Base-by-base conservation (phyloP, 2,113 vertebrate genomes). In the Colossoma macropomum region DNA sequence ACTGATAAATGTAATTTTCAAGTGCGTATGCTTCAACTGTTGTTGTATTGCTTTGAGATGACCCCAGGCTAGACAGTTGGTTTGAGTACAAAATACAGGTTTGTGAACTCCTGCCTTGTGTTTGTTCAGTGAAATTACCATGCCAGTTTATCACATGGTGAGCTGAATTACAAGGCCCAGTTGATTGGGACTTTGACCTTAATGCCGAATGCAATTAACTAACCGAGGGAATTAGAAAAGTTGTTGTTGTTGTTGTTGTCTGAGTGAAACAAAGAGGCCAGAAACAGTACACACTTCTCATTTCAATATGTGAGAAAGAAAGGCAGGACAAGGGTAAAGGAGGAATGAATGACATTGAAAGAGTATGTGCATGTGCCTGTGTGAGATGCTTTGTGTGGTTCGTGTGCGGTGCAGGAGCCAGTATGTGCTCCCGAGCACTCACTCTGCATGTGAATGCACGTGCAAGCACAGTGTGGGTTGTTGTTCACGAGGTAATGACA, bases 111-210 rank as follows among this genome's bases (percentile, higher is more conserved):
- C 32, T 45, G 25, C 52, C 6, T 63, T 77, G 66, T 81, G 60
- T 82, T 85, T 79, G 76, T 85, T 78, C 23, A 77, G 69, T 76
- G 68, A 65, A 79, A 84, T 73, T 84, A 66, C 63, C 68, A 52
- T 28, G 21, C 69, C 52, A 81, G 73, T 86, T 85, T 70, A 79
- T 81, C 52, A 50, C 71, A 56, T 79, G 54, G 73, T 11, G 73
- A 77, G 65, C 32, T 81, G 45, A 84, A 80, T 76, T 68, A 74
- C 80, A 73, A 80, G 77, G 32, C 48, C 65, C 52, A 60, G 70
- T 80, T 70, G 78, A 69, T 11, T 9, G 77, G 75, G 84, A 84
- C 85, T 87, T 87, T 85, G 74, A 85, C 81, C 80, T 69, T 41
- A 30, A 50, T 62, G 28, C 60, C 72, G 75, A 68, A 68, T 71